Base-by-base conservation (phyloP, 2,888 invertebrate genomes). In the Mythimna ferrago region DNA sequence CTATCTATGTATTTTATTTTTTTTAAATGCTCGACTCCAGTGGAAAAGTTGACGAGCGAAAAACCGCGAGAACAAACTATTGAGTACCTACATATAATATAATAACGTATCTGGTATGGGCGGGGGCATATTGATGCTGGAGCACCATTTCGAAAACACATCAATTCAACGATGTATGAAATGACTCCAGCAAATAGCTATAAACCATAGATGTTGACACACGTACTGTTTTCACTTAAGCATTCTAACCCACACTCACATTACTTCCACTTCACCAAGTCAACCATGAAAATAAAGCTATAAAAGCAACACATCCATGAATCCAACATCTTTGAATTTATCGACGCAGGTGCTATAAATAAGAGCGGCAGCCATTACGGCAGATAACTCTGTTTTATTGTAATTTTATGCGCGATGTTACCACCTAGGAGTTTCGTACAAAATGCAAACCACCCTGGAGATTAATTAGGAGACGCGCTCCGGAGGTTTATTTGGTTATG, bases 381-480 rank as follows among this genome's bases (percentile, higher is more conserved):
- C 71, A 92, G 93, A 93, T 94, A 94, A 92, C 90, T 89, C 91
- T 91, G 90, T 87, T 93, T 94, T 93, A 94, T 94, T 91, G 94
- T 93, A 92, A 94, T 94, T 87, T 87, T 87, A 94, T 94, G 93
- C 93, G 88, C 87, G 86, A 89, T 91, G 92, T 93, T 93, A 89
- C 89, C 84, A 87, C 81, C 81, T 83, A 86, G 78, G 77, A 72
- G 73, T 71, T 82, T 66, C 69, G 86, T 82, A 83, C 84, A 83
- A 86, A 87, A 86, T 82, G 82, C 80, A 80, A 86, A 87, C 84
- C 84, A 66, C 84, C 82, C 79, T 32, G 57, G 84, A 84, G 86
- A 86, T 87, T 86, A 87, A 87, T 86, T 87, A 86, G 65, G 58
- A 74, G 76, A 76, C 84, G 61, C 77, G 78, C 71, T 72, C 64